Base-by-base conservation (phyloP, 2,113 vertebrate species). In the Mionectes macconnelli region DNA sequence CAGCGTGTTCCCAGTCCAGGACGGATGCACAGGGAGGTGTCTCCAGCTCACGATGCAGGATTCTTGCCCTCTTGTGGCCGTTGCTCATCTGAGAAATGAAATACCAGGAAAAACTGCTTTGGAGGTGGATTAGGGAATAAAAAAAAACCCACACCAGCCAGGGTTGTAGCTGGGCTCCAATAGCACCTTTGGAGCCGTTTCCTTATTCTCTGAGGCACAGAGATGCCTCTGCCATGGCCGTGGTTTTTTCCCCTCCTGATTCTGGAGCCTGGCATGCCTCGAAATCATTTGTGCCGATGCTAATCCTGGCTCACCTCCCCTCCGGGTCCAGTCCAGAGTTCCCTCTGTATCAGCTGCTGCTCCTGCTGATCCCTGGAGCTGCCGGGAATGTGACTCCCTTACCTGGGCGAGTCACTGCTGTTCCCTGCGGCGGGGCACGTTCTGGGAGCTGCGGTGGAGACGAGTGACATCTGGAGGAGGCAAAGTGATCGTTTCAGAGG, bases 41-140 rank as follows among this genome's bases (percentile, higher is more conserved):
- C 45, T 52, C 4, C 80, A 53, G 28, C 10, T 3, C 4, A 14
- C 53, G 31, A 28, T 9, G 40, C 35, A 52, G 31, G 15, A 57
- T 33, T 87, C 63, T 82, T 83, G 92, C 92, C 92, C 82, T 94
- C 94, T 94, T 40, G 30, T 94, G 95, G 95, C 45, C 56, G 37
- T 3, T 85, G 39, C 1, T 66, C 40, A 13, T 33, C 15, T 8
- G 12, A 31, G 9, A 63, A 37, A 40, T 8, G 16, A 68, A 28
- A 6, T 25, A 30, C 3, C 18, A 30, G 18, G n/a, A 21, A 75
- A 90, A 88, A 17, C 12, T 11, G 12, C 16, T 42, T 35, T 18
- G 17, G 8, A 81, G 22, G 4, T 33, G 73, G 40, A 33, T 42
- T 20, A 37, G 31, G 4, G 1, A 9, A 23, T 35, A 50, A 66